phyloP scores from a whole-genome alignment of 2,113 vertebrate genomes.

The Sula dactylatra region DNA sequence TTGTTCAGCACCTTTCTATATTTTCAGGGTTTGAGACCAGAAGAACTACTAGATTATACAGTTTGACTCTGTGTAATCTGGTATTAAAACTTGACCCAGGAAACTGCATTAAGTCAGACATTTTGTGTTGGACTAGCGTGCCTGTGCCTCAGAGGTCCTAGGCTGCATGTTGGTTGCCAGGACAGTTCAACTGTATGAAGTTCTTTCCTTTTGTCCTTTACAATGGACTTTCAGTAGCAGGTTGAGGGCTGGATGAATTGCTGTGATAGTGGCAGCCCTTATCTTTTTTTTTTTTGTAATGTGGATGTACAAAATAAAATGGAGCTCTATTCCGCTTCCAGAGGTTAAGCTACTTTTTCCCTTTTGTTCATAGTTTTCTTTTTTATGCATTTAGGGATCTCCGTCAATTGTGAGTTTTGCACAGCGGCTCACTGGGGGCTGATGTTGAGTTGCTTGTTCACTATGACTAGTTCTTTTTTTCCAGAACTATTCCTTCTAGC shows the following conservation, averaged over 20 bases:
- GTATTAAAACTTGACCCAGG: background rate
- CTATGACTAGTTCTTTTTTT: background rate
- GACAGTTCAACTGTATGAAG: background rate
- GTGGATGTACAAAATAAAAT: background rate
- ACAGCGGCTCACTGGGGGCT: background rate
- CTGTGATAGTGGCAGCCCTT: background rate
- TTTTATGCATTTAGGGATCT: background rate
- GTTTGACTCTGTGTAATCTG: background rate
- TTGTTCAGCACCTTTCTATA: background rate
- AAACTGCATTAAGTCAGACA: background rate
- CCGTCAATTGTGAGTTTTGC: background rate
- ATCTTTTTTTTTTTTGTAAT: background rate
- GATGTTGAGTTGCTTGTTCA: background rate
- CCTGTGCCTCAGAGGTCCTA: background rate
- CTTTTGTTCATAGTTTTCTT: background rate
- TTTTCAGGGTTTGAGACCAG: background rate
- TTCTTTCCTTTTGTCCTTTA: background rate
- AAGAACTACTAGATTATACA: background rate
- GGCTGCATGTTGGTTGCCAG: background rate
- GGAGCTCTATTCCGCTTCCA: background rate
- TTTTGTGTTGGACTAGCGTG: background rate
- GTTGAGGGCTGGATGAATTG: background rate
- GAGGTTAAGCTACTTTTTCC: background rate
- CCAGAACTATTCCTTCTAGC: background rate
- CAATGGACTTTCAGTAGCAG: background rate